Evolutionary conservation across 2,797 vertebrate species (phyloP).

Genomic region (Tragelaphus eurycerus): DNA sequence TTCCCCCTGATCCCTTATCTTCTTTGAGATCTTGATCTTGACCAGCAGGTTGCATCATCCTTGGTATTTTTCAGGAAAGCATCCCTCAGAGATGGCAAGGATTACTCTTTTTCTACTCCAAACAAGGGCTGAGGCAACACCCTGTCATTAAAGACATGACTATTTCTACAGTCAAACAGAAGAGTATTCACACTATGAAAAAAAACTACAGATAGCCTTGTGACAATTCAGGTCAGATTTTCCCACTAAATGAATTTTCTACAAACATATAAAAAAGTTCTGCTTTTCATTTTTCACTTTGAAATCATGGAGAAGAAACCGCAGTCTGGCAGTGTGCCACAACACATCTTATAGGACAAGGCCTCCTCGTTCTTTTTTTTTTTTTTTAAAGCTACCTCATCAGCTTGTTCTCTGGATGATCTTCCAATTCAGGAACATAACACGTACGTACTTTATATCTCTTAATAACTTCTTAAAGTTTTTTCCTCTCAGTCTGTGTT

Average conservation of each 20-base stretch:
- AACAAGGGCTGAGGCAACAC: background rate
- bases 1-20: background rate
- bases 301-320: background rate
- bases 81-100: background rate
- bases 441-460: background rate
- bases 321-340: background rate
- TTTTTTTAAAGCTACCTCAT: background rate
- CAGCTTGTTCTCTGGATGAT: background rate
- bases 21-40: slow-evolving; percentile 2
- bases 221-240: background rate
- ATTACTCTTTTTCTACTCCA: background rate
- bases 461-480: background rate
- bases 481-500: background rate
- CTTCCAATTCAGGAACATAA: background rate
- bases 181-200: background rate
- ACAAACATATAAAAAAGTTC: background rate
- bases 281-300: background rate
- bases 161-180: background rate
- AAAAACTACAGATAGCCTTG: background rate
- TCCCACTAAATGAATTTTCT: background rate
- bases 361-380: background rate
- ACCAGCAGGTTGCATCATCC: background rate
- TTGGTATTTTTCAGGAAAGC: background rate
- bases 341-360: background rate
- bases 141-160: background rate